Evolutionary conservation across 2,888 invertebrate species (phyloP).

Genomic region (Acholoe squamosa): DNA sequence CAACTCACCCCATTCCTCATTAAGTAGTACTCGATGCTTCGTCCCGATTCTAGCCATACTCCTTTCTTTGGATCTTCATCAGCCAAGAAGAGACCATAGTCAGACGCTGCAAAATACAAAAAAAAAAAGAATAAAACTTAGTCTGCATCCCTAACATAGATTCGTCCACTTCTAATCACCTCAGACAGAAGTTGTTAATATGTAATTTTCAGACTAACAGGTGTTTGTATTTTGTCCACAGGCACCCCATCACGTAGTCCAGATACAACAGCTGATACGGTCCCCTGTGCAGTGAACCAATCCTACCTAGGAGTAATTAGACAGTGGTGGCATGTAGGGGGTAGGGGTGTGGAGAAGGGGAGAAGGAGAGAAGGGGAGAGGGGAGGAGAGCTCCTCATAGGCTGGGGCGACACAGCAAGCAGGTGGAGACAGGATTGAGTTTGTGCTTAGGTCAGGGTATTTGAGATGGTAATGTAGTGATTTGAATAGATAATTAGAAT

Average conservation of each 20-base stretch:
- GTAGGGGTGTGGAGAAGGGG: not conserved
- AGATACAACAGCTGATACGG: not conserved
- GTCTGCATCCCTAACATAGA: not conserved
- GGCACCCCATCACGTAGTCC: not conserved
- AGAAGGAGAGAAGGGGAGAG: not conserved
- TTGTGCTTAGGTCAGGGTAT: too few species aligned
- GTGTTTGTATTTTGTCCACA: not conserved
- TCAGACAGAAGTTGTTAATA: not conserved
- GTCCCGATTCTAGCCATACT: conserved; percentile 97
- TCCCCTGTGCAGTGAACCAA: not conserved
- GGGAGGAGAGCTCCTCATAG: not conserved
- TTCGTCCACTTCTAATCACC: not conserved
- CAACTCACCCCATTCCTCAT: conserved; percentile 90
- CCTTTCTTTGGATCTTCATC: conserved; percentile 97
- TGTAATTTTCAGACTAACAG: not conserved
- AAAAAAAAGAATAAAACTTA: not conserved
- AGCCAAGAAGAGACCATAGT: conserved; percentile 97
- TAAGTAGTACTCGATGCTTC: conserved; percentile 98
- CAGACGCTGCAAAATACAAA: conserved; percentile 88
- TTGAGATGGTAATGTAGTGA: too few species aligned
- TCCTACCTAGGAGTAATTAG: not conserved
- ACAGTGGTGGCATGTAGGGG: conserved; percentile 3
- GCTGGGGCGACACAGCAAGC: not conserved
- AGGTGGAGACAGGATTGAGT: too few species aligned
- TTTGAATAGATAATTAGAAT: too few species aligned